Evolutionary conservation across 2,797 vertebrate genomes (phyloP).

Genomic region (Catamblyrhynchus diadema): DNA sequence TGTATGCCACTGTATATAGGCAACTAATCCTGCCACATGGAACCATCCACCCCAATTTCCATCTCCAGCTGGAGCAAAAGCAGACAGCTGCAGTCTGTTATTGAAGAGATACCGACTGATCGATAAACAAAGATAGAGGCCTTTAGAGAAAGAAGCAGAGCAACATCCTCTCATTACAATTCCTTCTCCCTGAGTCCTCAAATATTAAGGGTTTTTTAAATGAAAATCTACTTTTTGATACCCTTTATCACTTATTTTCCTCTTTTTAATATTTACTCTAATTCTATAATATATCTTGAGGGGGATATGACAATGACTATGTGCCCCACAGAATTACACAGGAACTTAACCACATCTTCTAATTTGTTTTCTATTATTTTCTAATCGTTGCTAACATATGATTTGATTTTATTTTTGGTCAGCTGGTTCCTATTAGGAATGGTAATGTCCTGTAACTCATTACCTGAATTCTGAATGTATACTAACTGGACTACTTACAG

Average conservation of each 20-base stretch:
- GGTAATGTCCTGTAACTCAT: not conserved
- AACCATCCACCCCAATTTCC: not conserved
- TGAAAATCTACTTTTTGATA: not conserved
- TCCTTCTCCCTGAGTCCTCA: not conserved
- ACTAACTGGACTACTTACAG: not conserved
- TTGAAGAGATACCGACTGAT: not conserved
- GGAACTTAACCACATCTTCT: not conserved
- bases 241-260: not conserved
- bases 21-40: not conserved
- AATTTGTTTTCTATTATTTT: not conserved
- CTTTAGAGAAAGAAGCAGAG: not conserved
- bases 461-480: not conserved
- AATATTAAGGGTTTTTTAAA: not conserved
- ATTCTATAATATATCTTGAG: not conserved
- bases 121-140: fast-evolving
- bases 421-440: not conserved
- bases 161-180: not conserved
- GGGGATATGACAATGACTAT: not conserved
- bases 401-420: not conserved
- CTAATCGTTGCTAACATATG: not conserved
- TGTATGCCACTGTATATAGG: not conserved
- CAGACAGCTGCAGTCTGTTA: not conserved
- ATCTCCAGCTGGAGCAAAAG: not conserved
- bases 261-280: not conserved
- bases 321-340: not conserved